A percentile compares a stretch with the other conserved stretches of the same genome.
Conservation (phyloP, 2,888 invertebrate genomes). For the Tiliacea aurago region DNA sequence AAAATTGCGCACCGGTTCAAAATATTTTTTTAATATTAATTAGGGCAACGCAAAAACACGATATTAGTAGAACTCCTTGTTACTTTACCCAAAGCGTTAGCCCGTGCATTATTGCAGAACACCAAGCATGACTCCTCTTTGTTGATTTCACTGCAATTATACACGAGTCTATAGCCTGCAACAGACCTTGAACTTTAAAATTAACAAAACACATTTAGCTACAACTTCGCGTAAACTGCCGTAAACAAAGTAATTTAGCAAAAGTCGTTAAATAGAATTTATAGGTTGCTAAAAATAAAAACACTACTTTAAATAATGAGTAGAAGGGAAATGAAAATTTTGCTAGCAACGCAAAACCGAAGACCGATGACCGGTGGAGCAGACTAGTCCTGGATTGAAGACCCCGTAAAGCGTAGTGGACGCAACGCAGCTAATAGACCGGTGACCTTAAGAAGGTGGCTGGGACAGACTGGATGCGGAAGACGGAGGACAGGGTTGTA, state of each 20-base stretch:
- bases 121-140: neutral
- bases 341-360: constrained; percentile 1
- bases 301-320: constrained; percentile 17
- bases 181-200: constrained; percentile 53
- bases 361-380: neutral
- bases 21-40: no score
- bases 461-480: neutral
- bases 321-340: neutral
- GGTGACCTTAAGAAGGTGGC: no score
- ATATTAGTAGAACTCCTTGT: neutral
- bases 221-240: constrained; percentile 36
- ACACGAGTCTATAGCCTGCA: constrained; percentile 5
- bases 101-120: constrained; percentile 17
- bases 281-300: constrained; percentile 29
- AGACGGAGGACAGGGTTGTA: neutral
- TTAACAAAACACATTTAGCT: constrained; percentile 45
- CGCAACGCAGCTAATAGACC: no score
- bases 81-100: neutral
- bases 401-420: neutral
- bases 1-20: no score
- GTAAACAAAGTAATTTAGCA: constrained; percentile 52
- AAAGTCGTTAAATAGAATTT: constrained; percentile 39
- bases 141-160: neutral
- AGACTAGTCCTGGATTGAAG: no score
- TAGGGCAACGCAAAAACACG: neutral